Evolutionary conservation across 2,113 vertebrate species (phyloP), one percentile per base, ranked within the genome.

Genomic region (Larimichthys crocea): DNA sequence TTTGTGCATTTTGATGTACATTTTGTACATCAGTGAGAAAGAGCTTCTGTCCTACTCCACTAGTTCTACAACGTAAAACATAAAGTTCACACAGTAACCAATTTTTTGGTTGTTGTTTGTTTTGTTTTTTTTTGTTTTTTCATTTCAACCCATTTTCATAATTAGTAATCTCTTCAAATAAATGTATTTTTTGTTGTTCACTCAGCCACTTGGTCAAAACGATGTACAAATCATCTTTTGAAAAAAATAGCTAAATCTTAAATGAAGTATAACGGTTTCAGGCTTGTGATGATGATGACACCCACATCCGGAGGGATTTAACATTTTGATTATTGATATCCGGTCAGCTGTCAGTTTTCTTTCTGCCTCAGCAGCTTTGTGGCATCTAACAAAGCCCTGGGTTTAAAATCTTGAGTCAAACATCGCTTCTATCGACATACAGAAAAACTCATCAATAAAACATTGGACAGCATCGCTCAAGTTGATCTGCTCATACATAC

Each of bases 301-400:
- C 9, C 0, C 0, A 46, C 61, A 55, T 26, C 60, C 53, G 29
- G 60, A 52, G 11, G n/a, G 19, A 4, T 55, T 44, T 44, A 35
- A 73, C 49, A 0, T 55, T 68, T 44, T 53, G 72, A 76, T 76
- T 68, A 76, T 77, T 65, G 77, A 73, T 61, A 52, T 76, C 60
- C 22, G 42, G n/a, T 74, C 60, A 24, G 50, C 29, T 74, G 60
- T 70, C 69, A 26, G 20, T 26, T 46, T 24, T 64, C 42, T n/a
- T 31, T 19, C 74, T 46, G 55, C 66, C 76, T 86, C 86, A 80
- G 82, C 82, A 72, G 79, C 55, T 80, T 83, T 26, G 42, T 22
- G 68, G 35, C 12, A 2, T 40, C 60, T n/a, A 56, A 82, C 65
- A 75, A 88, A 82, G 63, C 74, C 69, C 15, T 6, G 10, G 72